Conservation (phyloP, 2,113 vertebrate genomes). For the Embiotoca jacksoni region DNA sequence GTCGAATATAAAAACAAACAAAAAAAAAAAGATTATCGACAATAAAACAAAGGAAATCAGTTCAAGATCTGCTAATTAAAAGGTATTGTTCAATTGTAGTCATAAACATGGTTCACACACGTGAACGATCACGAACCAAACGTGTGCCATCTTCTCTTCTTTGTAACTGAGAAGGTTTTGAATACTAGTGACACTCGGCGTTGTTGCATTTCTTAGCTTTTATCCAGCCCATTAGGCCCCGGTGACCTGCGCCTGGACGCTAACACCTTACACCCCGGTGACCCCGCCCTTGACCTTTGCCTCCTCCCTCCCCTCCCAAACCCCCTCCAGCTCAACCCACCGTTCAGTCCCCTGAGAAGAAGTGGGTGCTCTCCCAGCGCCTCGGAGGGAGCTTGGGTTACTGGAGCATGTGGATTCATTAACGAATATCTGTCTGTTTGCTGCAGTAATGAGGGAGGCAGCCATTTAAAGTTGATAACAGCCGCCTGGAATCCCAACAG, state of each 20-base stretch:
- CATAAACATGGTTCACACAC: neutral
- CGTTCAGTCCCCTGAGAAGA: constrained; percentile 65
- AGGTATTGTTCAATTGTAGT: neutral
- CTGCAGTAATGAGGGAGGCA: constrained; percentile 79
- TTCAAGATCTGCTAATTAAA: neutral
- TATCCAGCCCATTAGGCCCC: constrained; percentile 83
- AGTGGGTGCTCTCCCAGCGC: constrained; percentile 49
- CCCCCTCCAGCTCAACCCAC: constrained; percentile 41
- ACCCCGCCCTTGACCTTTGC: constrained; percentile 85
- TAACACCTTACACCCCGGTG: constrained; percentile 77
- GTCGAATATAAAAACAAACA: neutral
- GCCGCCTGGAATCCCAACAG: constrained; percentile 69
- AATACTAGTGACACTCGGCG: constrained; percentile 28
- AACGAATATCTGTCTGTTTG: constrained; percentile 88
- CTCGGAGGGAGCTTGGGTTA: constrained; percentile 70
- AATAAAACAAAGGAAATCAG: neutral
- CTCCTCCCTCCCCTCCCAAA: constrained; percentile 33
- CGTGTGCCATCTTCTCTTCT: neutral
- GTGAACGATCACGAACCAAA: neutral
- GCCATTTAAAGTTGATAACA: constrained; percentile 76
- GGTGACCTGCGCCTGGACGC: constrained; percentile 82
- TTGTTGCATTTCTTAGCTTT: constrained; percentile 64
- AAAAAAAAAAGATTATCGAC: neutral
- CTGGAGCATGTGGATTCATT: constrained; percentile 83
- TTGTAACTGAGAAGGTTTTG: constrained; percentile 24